phyloP scores from a whole-genome alignment of 2,888 invertebrate genomes.

The Dicyrtomina minuta region DNA sequence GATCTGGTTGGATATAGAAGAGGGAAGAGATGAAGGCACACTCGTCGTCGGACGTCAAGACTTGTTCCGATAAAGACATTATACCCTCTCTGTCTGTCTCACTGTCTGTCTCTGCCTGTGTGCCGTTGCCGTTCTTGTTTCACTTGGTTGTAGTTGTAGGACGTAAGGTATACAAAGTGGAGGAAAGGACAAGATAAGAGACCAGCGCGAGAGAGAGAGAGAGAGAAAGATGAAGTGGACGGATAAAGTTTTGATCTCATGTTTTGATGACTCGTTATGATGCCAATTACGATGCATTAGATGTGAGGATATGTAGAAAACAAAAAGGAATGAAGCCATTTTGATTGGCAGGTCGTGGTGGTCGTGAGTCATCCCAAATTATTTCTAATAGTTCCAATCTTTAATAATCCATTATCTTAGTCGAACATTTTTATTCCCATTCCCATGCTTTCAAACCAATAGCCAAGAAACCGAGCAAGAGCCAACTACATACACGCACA shows the following conservation, averaged over 20 bases:
- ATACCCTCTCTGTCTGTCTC: conserved; percentile 22
- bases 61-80: conserved; percentile 8
- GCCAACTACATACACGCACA: neutral
- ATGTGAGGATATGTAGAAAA: conserved; percentile 32
- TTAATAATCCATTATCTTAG: conserved; percentile 37
- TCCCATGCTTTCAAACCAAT: neutral
- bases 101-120: conserved; percentile 18
- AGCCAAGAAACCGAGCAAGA: neutral
- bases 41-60: conserved; percentile 10
- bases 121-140: conserved; percentile 13
- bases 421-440: neutral
- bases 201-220: conserved; percentile 12
- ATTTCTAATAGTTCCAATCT: conserved; percentile 34
- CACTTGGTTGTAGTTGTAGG: neutral
- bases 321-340: conserved; percentile 30
- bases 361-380: conserved; percentile 36
- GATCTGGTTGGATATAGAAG: too few species aligned
- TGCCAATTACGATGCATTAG: conserved; percentile 24
- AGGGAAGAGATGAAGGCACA: neutral
- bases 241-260: conserved; percentile 28
- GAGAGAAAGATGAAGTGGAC: conserved; percentile 23
- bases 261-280: conserved; percentile 33
- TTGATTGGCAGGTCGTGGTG: conserved; percentile 48
- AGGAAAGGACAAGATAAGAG: neutral
- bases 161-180: neutral